Base-by-base conservation (phyloP, 2,113 vertebrate species). In the Aythya baeri region DNA sequence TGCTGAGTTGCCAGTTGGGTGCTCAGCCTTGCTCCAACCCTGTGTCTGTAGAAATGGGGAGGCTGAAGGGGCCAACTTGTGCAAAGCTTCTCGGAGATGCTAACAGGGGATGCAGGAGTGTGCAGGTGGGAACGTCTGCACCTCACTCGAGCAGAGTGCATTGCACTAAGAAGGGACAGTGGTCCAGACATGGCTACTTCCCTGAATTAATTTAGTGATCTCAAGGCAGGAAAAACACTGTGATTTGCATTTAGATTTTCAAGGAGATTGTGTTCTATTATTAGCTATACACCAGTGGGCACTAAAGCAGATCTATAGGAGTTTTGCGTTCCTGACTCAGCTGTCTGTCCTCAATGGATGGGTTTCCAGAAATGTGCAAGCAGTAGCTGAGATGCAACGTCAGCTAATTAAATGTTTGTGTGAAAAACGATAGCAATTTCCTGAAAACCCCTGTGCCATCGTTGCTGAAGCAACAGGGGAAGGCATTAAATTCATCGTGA, bases 11-110 rank as follows among this genome's bases (percentile, higher is more conserved):
- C 34, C 36, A 41, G 63, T 14, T 23, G 26, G 41, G 73, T 36
- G 36, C 54, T 76, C 62, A 89, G 87, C 57, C 55, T 50, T 55
- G 65, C 15, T 23, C 22, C 73, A 86, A 74, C 81, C 52, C 57
- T 25, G 8, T 20, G 11, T 29, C 0, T 0, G 18, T 31, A 41
- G 16, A 2, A 4, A 44, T 0, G 1, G 52, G 43, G 59, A 44
- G 25, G 25, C 12, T 57, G n/a, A 41, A 41, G 66, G 75, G 15
- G 29, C 26, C 41, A 29, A 5, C 1, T 46, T 29, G 44, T 38
- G 61, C 62, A 82, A 78, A 77, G 7, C 14, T 8, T 2, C 74
- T 41, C 4, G 6, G 78, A 55, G 58, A 4, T 41, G 44, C 38
- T 44, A 8, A 11, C 5, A 52, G 68, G 57, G 50, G n/a, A 23